Percentiles rank a stretch among this genome's conserved stretches.
Evolutionary conservation across 2,888 invertebrate genomes (phyloP).

Genomic region (Nemurella pictetii): DNA sequence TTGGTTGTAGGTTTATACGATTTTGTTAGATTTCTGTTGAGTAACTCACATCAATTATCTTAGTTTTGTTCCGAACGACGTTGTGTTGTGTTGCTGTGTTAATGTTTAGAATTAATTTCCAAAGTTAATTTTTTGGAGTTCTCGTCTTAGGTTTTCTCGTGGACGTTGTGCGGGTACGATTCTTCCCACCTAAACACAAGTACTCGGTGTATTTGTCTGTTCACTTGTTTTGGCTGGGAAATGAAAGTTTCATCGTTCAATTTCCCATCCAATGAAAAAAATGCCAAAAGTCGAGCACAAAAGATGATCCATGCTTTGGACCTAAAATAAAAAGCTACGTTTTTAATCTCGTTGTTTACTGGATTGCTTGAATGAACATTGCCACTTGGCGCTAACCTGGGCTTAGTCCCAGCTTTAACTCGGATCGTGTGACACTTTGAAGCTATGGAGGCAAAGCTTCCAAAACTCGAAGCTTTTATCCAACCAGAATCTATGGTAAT

Average conservation of each 20-base stretch:
- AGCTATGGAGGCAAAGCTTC: no score
- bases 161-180: neutral
- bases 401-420: neutral
- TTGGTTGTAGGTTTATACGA: no score
- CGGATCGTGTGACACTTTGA: no score
- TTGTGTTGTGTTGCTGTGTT: no score
- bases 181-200: neutral
- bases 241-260: neutral
- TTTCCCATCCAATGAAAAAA: neutral
- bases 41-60: no score
- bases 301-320: neutral
- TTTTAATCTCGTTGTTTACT: neutral
- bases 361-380: neutral
- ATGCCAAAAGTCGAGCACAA: neutral
- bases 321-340: neutral
- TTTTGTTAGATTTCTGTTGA: no score
- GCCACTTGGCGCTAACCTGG: no score
- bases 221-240: neutral
- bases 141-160: neutral
- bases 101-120: no score
- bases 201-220: neutral
- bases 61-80: no score
- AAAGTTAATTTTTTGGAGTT: neutral
- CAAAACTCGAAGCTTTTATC: neutral
- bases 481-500: no score